Conservation (phyloP, 1,140 invertebrate species). For the Pogonognathellus flavescens region DNA sequence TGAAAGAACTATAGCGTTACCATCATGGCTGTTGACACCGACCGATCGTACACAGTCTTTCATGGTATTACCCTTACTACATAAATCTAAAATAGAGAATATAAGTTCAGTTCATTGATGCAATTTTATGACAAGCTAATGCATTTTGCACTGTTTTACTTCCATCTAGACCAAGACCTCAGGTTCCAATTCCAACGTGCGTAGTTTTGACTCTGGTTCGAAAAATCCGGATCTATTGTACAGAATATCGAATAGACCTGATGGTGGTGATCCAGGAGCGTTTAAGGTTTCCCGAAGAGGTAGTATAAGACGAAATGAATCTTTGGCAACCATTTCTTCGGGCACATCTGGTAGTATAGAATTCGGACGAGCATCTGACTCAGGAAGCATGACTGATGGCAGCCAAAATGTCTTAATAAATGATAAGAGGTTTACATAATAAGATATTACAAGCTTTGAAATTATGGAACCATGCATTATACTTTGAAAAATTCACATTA, state of each 20-base stretch:
- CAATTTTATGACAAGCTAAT: no score
- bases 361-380: not conserved
- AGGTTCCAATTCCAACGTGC: not conserved
- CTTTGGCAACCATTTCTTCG: not conserved
- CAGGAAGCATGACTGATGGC: not conserved
- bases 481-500: no score
- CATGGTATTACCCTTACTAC: slow-evolving; percentile 6
- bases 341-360: not conserved
- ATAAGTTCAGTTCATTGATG: no score
- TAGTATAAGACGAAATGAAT: not conserved
- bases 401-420: not conserved
- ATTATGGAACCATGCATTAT: no score
- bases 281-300: not conserved
- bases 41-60: not conserved
- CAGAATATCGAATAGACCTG: not conserved
- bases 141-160: not conserved
- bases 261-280: not conserved
- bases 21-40: slow-evolving; percentile 49
- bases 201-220: slow-evolving; percentile 13
- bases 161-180: not conserved
- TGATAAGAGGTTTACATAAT: no score
- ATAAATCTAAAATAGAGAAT: no score
- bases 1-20: slow-evolving; percentile 45
- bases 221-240: not conserved
- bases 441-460: no score